Percentiles rank a stretch among this genome's conserved stretches.
phyloP scores from a whole-genome alignment of 2,113 vertebrate genomes.

The Crotalus viridis region DNA sequence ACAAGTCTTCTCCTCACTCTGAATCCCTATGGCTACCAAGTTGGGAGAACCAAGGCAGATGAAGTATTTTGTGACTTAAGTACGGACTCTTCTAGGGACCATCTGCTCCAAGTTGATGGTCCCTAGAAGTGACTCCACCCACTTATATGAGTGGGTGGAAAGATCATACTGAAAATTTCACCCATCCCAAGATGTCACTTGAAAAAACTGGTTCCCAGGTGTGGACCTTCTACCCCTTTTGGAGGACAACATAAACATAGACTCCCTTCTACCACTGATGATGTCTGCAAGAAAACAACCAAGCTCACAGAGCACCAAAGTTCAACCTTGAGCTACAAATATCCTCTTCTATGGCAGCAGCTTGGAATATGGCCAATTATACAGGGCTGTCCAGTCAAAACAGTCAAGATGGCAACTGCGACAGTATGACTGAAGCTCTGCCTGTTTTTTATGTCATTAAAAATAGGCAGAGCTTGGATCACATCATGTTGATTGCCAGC shows the following conservation, averaged over 20 bases:
- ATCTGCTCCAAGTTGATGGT: no score
- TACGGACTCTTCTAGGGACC: no score
- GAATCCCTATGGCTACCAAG: neutral
- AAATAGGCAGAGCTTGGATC: neutral
- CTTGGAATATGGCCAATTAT: neutral
- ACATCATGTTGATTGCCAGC: neutral
- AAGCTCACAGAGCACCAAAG: neutral
- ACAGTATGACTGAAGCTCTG: neutral
- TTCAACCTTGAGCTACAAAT: neutral
- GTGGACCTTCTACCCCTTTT: neutral
- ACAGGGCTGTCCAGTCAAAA: neutral
- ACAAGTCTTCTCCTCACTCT: neutral
- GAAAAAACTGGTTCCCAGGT: neutral
- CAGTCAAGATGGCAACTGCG: neutral
- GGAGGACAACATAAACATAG: neutral
- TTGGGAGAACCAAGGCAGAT: no score
- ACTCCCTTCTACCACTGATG: neutral
- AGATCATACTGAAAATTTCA: neutral
- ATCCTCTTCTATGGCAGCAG: neutral
- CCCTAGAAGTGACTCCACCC: no score
- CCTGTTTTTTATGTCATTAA: neutral
- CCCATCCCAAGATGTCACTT: neutral
- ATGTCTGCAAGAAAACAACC: neutral
- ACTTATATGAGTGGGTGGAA: neutral
- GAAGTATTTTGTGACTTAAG: no score